Percentiles rank a stretch among this genome's conserved stretches.
Evolutionary conservation across 2,797 vertebrate species (phyloP).

Genomic region (Hippopotamyrus pictus): DNA sequence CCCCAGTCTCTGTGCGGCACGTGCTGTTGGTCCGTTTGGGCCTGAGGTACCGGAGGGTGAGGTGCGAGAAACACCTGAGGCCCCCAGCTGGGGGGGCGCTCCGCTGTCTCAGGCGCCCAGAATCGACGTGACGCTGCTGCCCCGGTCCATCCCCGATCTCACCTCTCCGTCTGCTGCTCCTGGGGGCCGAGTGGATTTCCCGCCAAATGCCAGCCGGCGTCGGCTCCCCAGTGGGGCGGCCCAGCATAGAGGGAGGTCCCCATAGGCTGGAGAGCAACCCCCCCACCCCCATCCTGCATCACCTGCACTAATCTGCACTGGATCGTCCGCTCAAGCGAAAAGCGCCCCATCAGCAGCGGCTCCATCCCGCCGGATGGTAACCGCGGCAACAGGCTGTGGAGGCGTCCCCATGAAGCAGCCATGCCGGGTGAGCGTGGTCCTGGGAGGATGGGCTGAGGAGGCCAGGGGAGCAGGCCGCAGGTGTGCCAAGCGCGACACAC

Average conservation of each 20-base stretch:
- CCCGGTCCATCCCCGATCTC: constrained; percentile 65
- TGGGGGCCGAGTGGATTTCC: constrained; percentile 53
- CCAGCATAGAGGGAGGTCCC: neutral
- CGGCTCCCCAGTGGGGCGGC: constrained; percentile 38
- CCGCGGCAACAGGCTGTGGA: neutral
- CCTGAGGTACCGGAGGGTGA: neutral
- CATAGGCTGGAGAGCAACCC: neutral
- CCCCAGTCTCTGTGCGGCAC: neutral
- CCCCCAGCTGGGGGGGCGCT: neutral
- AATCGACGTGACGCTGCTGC: constrained; percentile 49
- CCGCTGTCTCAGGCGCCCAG: constrained; percentile 43
- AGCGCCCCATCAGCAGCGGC: neutral
- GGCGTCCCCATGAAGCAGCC: neutral
- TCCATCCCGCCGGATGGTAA: neutral
- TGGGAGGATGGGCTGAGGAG: neutral
- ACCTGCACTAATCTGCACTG: neutral
- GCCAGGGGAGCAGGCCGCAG: neutral
- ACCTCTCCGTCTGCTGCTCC: constrained; percentile 52
- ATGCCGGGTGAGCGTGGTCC: neutral
- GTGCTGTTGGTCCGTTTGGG: neutral
- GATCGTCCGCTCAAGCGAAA: neutral
- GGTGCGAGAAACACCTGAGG: neutral
- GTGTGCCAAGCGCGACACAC: neutral
- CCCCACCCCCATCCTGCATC: neutral
- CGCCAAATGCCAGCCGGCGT: constrained; percentile 60